These are phyloP conservation scores for Glandiceps talaboti DNA, from an alignment of 53 echinoderm and acorn worm species.

Conservation along the genomic window DNA sequence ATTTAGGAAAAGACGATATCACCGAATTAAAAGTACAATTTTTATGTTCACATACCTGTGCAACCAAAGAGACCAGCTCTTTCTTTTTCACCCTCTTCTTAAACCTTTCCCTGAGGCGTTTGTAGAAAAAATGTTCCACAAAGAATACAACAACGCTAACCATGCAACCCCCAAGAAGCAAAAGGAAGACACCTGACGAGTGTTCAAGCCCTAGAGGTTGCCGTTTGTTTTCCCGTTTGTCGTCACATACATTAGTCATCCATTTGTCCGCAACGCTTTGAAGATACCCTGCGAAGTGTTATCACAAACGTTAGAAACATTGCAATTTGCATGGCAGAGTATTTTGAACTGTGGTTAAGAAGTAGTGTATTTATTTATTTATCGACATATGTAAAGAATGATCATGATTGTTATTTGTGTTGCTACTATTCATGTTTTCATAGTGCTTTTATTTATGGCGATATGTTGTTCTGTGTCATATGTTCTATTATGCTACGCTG, in stretches of 20 bases:
- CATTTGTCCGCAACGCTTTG: background rate
- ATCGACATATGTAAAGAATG: no score
- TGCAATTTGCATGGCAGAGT: no score
- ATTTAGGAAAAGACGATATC: no score
- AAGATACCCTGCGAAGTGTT: background rate
- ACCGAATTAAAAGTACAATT: no score
- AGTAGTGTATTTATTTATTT: no score
- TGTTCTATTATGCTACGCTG: no score
- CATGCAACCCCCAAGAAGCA: background rate
- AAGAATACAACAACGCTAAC: background rate
- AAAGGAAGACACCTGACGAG: background rate
- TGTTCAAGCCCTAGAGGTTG: background rate
- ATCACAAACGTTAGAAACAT: no score
- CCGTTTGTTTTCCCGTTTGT: background rate
- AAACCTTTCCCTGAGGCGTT: slow-evolving; percentile 1
- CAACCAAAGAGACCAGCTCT: background rate
- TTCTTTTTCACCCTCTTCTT: background rate
- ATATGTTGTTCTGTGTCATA: no score
- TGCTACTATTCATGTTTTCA: no score
- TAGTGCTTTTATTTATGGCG: no score
- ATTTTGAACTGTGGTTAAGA: no score
- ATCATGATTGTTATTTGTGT: no score
- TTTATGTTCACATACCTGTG: background rate
- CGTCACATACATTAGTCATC: background rate
- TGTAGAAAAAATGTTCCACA: background rate